Conservation (phyloP, 2,888 invertebrate species). For the Caenorhabditis plicata region DNA sequence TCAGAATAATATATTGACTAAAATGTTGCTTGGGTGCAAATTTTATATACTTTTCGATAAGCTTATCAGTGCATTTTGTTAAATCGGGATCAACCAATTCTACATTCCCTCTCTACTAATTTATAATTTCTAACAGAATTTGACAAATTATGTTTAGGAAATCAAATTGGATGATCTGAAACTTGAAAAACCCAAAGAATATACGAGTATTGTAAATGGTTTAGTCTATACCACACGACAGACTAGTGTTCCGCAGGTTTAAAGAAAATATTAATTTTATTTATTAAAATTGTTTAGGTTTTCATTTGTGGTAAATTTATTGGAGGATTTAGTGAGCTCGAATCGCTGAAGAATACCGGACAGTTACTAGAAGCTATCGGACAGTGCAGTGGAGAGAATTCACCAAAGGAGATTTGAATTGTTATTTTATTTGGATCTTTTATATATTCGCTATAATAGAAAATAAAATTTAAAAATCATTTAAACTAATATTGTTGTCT, state of each 20-base stretch:
- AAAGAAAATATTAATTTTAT: not conserved
- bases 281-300: slow-evolving; percentile 34
- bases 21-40: too few relatives aligned
- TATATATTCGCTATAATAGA: too few relatives aligned
- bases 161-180: slow-evolving; percentile 39
- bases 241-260: slow-evolving; percentile 48
- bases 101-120: too few relatives aligned
- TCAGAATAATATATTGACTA: too few relatives aligned
- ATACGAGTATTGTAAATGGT: slow-evolving; percentile 36
- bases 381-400: slow-evolving; percentile 44
- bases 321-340: slow-evolving; percentile 58
- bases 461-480: too few relatives aligned
- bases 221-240: slow-evolving; percentile 45
- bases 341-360: slow-evolving; percentile 45
- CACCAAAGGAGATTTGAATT: slow-evolving; percentile 11
- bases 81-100: too few relatives aligned
- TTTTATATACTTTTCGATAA: too few relatives aligned
- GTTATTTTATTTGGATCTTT: too few relatives aligned
- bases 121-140: too few relatives aligned
- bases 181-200: slow-evolving; percentile 40
- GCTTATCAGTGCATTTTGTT: too few relatives aligned
- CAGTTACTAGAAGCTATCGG: slow-evolving; percentile 44
- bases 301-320: slow-evolving; percentile 51
- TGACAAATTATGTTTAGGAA: slow-evolving; percentile 14
- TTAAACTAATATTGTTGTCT: too few relatives aligned